Percentiles rank a stretch among this genome's conserved stretches.
Evolutionary conservation across 1,140 invertebrate genomes (phyloP).

Genomic region (Pantala flavescens): DNA sequence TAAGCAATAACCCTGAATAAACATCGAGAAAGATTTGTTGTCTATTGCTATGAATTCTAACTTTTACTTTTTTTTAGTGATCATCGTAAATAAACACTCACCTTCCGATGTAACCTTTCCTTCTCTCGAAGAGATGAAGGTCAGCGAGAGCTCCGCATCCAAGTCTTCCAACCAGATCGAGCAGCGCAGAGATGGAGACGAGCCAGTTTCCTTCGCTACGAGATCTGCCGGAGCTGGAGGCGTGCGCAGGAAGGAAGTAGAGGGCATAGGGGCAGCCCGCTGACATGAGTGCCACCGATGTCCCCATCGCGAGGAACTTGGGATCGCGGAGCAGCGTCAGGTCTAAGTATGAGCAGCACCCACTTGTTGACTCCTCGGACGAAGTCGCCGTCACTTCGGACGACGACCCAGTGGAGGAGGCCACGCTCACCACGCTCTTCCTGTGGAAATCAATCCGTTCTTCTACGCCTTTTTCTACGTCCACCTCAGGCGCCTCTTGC

Average conservation of each 20-base stretch:
- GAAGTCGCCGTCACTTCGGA: not conserved
- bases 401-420: not conserved
- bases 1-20: too few species aligned
- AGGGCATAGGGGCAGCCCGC: slow-evolving; percentile 63
- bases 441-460: not conserved
- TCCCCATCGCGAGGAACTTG: slow-evolving; percentile 57
- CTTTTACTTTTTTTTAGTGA: too few species aligned
- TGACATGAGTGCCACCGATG: slow-evolving; percentile 61
- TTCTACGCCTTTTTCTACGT: not conserved
- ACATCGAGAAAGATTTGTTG: too few species aligned
- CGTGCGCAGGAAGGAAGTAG: slow-evolving; percentile 62
- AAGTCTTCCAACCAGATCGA: slow-evolving; percentile 56
- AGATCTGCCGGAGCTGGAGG: slow-evolving; percentile 51
- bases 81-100: slow-evolving; percentile 28
- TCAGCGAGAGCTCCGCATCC: slow-evolving; percentile 60
- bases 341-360: slow-evolving; percentile 42
- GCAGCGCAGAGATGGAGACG: slow-evolving; percentile 57
- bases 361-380: not conserved
- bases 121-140: slow-evolving; percentile 54
- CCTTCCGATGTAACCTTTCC: slow-evolving; percentile 60
- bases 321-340: slow-evolving; percentile 52
- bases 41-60: too few species aligned
- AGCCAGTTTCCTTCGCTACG: slow-evolving; percentile 57
- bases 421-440: not conserved
- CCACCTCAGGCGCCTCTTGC: not conserved